phyloP scores from a whole-genome alignment of 2,113 vertebrate genomes.

The Psittacus erithacus region DNA sequence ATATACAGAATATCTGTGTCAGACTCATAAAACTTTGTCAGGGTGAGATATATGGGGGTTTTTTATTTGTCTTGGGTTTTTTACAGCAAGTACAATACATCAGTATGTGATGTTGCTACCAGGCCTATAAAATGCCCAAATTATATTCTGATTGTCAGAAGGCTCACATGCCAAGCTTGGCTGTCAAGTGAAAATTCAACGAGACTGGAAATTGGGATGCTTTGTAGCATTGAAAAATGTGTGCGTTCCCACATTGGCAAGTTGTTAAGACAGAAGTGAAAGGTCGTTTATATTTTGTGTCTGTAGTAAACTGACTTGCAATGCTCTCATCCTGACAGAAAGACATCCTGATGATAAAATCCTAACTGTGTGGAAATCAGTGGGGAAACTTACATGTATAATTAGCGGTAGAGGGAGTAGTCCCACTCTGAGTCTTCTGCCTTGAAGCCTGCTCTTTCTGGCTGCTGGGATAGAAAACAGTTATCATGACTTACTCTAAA shows the following conservation, averaged over 20 bases:
- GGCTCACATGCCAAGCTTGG: not conserved
- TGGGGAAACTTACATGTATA: not conserved
- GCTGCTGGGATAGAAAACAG: not conserved
- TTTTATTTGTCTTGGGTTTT: not conserved
- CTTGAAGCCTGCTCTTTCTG: not conserved
- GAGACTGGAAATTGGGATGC: not conserved
- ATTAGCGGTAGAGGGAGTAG: not conserved
- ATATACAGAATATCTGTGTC: not conserved
- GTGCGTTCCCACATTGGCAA: accelerated
- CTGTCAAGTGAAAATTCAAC: not conserved
- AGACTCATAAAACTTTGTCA: not conserved
- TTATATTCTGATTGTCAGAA: not conserved
- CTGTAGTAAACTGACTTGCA: not conserved
- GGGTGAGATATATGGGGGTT: not conserved
- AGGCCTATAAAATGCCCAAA: not conserved
- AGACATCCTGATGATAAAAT: not conserved
- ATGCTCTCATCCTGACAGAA: not conserved
- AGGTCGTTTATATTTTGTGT: not conserved
- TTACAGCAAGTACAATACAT: not conserved
- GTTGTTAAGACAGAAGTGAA: not conserved
- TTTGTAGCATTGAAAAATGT: not conserved
- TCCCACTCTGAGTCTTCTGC: not conserved
- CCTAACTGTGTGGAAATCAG: not conserved
- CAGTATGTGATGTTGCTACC: not conserved
- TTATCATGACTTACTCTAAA: not conserved